Conservation (phyloP, 2,113 vertebrate species). For the Fregata magnificens region DNA sequence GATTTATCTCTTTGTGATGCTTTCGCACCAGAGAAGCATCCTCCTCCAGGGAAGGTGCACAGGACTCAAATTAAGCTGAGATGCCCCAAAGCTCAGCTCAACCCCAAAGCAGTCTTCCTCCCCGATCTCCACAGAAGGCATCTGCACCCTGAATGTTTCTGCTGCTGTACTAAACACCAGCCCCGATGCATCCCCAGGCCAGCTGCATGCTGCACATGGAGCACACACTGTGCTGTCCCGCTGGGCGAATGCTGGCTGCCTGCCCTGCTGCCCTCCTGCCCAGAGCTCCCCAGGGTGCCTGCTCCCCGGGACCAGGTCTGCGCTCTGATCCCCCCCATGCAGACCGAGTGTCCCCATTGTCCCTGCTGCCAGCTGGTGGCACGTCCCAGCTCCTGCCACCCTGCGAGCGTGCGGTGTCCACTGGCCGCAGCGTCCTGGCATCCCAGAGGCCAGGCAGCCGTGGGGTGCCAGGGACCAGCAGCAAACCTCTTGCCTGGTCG, state of each 20-base stretch:
- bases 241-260: accelerated
- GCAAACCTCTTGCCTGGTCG: not conserved
- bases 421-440: too few species aligned
- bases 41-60: not conserved
- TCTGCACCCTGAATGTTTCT: not conserved
- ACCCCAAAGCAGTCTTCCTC: not conserved
- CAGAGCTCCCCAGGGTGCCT: not conserved
- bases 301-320: not conserved
- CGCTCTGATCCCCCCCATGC: not conserved
- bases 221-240: not conserved
- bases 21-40: not conserved
- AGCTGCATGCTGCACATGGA: not conserved
- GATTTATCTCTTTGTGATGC: not conserved
- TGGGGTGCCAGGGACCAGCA: not conserved
- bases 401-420: not conserved
- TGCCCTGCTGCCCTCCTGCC: not conserved
- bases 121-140: not conserved
- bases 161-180: not conserved
- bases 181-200: not conserved
- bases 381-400: not conserved
- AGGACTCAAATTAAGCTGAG: not conserved
- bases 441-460: not conserved
- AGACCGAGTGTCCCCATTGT: too few species aligned
- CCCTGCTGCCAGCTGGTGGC: not conserved
- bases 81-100: not conserved